These are phyloP conservation scores for Oophaga pumilio DNA, from an alignment of 2,113 vertebrate species.

Conservation along the genomic window DNA sequence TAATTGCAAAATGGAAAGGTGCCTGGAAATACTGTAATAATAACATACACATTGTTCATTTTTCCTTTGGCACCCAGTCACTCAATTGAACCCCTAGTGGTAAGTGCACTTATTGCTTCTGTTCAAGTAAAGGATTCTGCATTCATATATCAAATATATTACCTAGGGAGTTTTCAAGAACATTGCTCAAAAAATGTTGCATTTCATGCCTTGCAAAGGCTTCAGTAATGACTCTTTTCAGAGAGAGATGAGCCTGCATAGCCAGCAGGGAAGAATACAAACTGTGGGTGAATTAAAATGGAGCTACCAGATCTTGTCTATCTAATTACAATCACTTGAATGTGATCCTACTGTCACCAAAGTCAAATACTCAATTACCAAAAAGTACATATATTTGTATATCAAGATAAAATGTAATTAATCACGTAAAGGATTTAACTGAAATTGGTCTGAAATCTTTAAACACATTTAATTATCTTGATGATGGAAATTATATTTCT, in stretches of 20 bases:
- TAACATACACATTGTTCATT: background rate
- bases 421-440: conserved; percentile 57
- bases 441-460: conserved; percentile 51
- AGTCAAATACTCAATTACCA: conserved; percentile 60
- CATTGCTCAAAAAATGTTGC: background rate
- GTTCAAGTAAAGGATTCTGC: background rate
- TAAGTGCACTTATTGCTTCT: background rate
- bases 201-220: background rate
- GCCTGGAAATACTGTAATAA: background rate
- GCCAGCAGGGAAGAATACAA: background rate
- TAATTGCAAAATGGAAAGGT: background rate
- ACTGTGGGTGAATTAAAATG: background rate
- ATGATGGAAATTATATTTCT: conserved; percentile 58
- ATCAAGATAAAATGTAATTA: conserved; percentile 65
- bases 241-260: background rate
- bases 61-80: background rate
- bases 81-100: background rate
- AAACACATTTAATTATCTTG: conserved; percentile 64
- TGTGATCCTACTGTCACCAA: background rate
- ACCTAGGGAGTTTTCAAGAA: background rate
- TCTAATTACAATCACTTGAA: background rate
- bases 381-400: conserved; percentile 56
- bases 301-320: background rate
- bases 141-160: conserved; percentile 14
- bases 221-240: background rate